phyloP scores from a whole-genome alignment of 2,113 vertebrate genomes.

The Proterorhinus semilunaris region DNA sequence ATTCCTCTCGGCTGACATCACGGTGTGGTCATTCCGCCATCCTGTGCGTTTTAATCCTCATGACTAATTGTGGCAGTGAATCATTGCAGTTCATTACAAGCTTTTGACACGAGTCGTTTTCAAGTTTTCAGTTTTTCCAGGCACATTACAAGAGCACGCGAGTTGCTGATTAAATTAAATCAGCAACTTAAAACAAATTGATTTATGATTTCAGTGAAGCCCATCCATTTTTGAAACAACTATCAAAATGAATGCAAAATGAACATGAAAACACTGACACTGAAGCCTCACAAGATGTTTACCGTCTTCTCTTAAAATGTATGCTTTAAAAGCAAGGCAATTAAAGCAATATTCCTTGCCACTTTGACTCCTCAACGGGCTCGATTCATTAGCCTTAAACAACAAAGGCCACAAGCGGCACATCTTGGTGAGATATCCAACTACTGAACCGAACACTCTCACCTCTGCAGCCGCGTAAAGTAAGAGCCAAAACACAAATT shows the following conservation, averaged over 20 bases:
- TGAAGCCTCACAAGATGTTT: not conserved
- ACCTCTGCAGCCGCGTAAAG: constrained; percentile 39
- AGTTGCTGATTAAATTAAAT: not conserved
- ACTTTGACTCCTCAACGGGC: constrained; percentile 11
- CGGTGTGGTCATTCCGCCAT: not conserved
- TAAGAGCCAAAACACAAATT: constrained; percentile 39
- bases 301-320: not conserved
- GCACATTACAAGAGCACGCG: not conserved
- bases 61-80: constrained; percentile 1
- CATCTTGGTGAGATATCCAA: constrained; percentile 17
- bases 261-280: not conserved
- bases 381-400: constrained; percentile 13
- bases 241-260: not conserved
- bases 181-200: too few species aligned
- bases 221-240: not conserved
- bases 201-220: not conserved
- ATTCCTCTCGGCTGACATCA: not conserved
- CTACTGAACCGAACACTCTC: constrained; percentile 22
- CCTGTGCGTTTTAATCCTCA: not conserved
- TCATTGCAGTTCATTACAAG: not conserved
- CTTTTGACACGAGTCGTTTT: not conserved
- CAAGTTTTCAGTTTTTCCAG: not conserved
- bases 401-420: not conserved
- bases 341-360: constrained; percentile 12
- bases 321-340: constrained; percentile 7